Evolutionary conservation across 2,113 vertebrate genomes (phyloP), one percentile per base, ranked within the genome.

Genomic region (Gymnogyps californianus): DNA sequence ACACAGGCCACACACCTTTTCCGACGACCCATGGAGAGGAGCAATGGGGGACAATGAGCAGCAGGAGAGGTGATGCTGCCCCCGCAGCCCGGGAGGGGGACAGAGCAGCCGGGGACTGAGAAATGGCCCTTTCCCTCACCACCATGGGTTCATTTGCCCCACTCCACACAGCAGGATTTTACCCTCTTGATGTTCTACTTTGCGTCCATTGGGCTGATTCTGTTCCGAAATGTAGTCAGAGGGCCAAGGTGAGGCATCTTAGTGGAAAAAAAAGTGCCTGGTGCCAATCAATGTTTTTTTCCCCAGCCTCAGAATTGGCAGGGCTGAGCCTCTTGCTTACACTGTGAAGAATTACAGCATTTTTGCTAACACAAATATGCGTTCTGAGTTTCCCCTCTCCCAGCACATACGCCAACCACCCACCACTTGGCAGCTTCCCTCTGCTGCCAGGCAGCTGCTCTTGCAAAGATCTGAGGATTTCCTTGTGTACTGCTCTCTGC

Each of bases 341-440:
- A 55, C 88, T 92, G 90, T 61, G 81, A 97, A 94, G 86, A 79
- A 81, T 94, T 88, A 66, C 36, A 97, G 38, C 80, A 25, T 82
- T 91, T 84, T 87, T 61, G 62, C 87, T 79, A 94, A 90, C 95
- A 96, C 92, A 97, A 96, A 97, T 96, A 94, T 1, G 75, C 2
- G 2, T 76, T 96, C 76, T 77, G 95, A 92, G 57, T 67, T 93
- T 93, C 86, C 90, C 92, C 52, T 90, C 94, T 97, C 83, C 83
- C 93, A 84, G 96, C 93, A 90, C 92, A 69, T 77, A 95, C 13
- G 7, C 88, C 87, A 92, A 2, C 86, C 96, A 79, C 97, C 96
- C 94, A 96, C 94, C 77, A 76, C 90, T 89, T 98, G 97, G 96
- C 97, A 97, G 90, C 88, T 89, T 97, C 57, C 40, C 54, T 70